These are phyloP conservation scores for Cyphomyrus plagiostoma DNA, from an alignment of 2,113 vertebrate genomes.

Conservation along the genomic window DNA sequence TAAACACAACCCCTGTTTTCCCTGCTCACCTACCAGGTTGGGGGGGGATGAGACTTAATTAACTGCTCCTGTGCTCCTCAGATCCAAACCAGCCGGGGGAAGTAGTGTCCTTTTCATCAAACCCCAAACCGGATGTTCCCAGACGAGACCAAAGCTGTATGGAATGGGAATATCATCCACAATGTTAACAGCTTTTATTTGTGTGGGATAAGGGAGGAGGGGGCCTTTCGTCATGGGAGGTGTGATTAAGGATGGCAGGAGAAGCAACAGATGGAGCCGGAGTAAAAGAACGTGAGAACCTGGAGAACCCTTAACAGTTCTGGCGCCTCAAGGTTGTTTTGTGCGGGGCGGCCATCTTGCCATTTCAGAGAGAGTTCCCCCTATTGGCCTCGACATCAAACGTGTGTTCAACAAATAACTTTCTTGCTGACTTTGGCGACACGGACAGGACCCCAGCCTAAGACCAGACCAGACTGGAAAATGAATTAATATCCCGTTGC, in stretches of 20 bases:
- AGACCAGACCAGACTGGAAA: neutral
- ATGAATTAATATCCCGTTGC: neutral
- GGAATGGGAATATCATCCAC: neutral
- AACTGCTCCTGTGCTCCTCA: neutral
- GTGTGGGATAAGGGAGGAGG: neutral
- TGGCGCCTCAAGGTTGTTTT: neutral
- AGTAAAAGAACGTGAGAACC: neutral
- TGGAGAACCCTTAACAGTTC: neutral
- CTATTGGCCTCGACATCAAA: conserved; percentile 3
- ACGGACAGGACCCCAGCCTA: neutral
- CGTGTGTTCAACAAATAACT: neutral
- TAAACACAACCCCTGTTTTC: conserved; percentile 6
- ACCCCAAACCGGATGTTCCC: conserved; percentile 6
- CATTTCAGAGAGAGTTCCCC: neutral
- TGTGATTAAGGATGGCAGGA: neutral
- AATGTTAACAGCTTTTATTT: neutral
- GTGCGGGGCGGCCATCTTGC: neutral
- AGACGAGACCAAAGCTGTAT: neutral
- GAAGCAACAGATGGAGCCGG: neutral
- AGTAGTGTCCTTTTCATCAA: neutral
- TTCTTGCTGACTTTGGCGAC: neutral
- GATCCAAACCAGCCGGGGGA: neutral
- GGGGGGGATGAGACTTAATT: neutral
- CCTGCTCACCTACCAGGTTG: neutral
- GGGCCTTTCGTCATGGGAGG: neutral